Evolutionary conservation across 2,113 vertebrate genomes (phyloP), one percentile per base, ranked within the genome.

Genomic region (Pluvianellus socialis): DNA sequence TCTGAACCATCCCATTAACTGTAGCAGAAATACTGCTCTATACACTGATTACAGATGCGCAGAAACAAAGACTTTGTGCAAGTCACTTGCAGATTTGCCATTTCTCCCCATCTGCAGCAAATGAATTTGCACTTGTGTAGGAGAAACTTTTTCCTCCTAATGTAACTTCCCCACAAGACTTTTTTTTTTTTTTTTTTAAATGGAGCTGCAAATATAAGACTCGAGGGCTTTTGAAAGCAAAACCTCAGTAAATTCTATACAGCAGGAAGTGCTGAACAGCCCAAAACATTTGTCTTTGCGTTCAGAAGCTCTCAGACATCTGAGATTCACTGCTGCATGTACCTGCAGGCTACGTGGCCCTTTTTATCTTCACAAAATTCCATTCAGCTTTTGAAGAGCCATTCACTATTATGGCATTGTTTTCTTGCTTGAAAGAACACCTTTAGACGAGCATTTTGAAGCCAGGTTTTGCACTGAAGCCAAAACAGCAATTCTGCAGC

Each of bases 371-470:
- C 33, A 75, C 0, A 0, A 40, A 91, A 94, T 87, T 91, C 61
- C 76, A 59, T 63, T 67, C 76, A 87, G 68, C 56, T 89, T 88
- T 91, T 42, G 93, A 83, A 87, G 79, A 96, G 84, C 92, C 23
- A 33, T 56, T 93, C 67, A 92, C 77, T 77, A 30, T 56, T 53
- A 87, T 12, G 30, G 52, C 44, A 40, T 32, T 75, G 44, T 84
- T 91, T 89, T 81, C 70, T 44, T 76, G 62, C 77, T 89, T 75
- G 56, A 71, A 92, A 88, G 52, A 94, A 88, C 40, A 77, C 86
- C 56, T 71, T 61, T 61, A 32, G 20, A 87, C 32, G 84, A 26
- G 70, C 44, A 49, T 86, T 94, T 20, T 87, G 62, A 79, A 95
- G 58, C 4, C 74, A 74, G 47, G 42, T 87, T 89, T 86, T 86